Percentiles rank a stretch among this genome's conserved stretches.
Evolutionary conservation across 2,888 invertebrate species (phyloP).

Genomic region (Ormyrus rosae): DNA sequence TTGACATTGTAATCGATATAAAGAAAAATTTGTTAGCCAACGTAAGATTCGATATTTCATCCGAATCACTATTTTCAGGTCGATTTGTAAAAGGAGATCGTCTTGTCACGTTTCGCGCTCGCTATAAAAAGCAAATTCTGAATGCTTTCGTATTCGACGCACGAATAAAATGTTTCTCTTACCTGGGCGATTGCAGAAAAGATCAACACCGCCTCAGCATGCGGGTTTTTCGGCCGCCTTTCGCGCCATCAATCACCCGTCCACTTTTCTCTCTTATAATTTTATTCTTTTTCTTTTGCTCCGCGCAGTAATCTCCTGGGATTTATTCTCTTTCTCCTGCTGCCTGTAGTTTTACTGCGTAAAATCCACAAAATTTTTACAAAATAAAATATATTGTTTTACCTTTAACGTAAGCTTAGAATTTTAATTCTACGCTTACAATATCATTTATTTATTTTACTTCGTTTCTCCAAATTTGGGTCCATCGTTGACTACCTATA

Average conservation of each 20-base stretch:
- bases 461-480: too few relatives aligned
- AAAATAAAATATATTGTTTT: too few relatives aligned
- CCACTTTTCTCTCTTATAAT: not conserved
- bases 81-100: not conserved
- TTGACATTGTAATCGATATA: too few relatives aligned
- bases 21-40: too few relatives aligned
- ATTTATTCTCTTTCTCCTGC: conserved; percentile 4
- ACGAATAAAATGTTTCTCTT: conserved; percentile 33
- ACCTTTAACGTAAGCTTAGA: too few relatives aligned
- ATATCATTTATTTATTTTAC: too few relatives aligned
- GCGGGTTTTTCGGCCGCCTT: conserved; percentile 46
- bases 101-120: not conserved
- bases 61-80: too few relatives aligned
- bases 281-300: not conserved
- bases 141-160: conserved; percentile 15
- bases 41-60: too few relatives aligned
- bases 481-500: too few relatives aligned
- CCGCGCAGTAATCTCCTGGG: not conserved
- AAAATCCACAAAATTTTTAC: too few relatives aligned
- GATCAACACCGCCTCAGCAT: conserved; percentile 43
- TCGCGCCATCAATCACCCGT: conserved; percentile 41
- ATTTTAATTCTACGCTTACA: too few relatives aligned
- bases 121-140: not conserved
- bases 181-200: conserved; percentile 51
- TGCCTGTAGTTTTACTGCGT: not conserved